Base-by-base conservation (phyloP, 2,113 vertebrate species). In the Pionites leucogaster region DNA sequence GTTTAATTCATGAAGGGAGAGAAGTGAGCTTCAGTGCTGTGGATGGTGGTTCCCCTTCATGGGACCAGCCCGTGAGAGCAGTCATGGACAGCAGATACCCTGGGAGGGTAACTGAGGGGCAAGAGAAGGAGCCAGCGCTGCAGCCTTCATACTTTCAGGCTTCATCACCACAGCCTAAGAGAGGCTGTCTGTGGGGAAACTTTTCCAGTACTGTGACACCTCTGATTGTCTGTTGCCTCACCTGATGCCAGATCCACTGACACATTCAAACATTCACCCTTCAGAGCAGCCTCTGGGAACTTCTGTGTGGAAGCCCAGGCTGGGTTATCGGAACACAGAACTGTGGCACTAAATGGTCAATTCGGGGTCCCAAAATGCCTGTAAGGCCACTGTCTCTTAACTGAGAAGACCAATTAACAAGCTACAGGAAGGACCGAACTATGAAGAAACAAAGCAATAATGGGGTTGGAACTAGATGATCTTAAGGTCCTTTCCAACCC, bases 31-130 rank as follows among this genome's bases (percentile, higher is more conserved):
- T 59, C 55, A 46, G 8, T 39, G 44, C n/a, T 75, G 77, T 53
- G n/a, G 35, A 11, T 3, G 3, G 42, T 47, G 25, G 23, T 75
- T 17, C 23, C 17, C 17, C 3, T 44, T 67, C 35, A 24, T 28
- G 57, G 23, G 33, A 72, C 19, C 46, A 44, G 50, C 46, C 24
- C 13, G 1, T 17, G 63, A 42, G 3, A 59, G 35, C 10, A 19
- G 1, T 29, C 17, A 6, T 4, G 7, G 68, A 31, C 6, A 44
- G 33, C 22, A 0, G 2, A 13, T 47, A 37, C 16, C 31, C 14
- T 42, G 27, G 27, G 31, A 39, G 23, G 0, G 0, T 75, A 86
- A 19, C 10, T 10, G 6, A n/a, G 57, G 62, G 22, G 13, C 6
- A 27, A 50, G 44, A 67, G 35, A 53, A 50, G 35, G 37, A 31